Conservation (phyloP, 2,113 vertebrate genomes). For the Megalops atlanticus region DNA sequence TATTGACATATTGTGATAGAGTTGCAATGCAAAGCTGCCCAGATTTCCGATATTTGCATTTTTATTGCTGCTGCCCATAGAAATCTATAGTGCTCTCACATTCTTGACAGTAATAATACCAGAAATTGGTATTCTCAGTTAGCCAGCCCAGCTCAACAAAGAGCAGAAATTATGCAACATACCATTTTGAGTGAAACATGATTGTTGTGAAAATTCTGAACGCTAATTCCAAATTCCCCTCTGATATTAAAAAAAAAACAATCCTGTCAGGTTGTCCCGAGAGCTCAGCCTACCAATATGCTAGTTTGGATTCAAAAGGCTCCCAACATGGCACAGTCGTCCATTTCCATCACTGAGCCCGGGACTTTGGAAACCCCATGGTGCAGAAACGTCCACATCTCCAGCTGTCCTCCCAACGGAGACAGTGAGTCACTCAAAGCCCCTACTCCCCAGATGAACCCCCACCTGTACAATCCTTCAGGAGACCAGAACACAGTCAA, state of each 20-base stretch:
- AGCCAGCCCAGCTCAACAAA: neutral
- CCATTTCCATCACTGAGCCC: neutral
- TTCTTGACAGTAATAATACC: neutral
- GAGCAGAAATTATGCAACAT: neutral
- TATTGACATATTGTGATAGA: slow-evolving; percentile 45
- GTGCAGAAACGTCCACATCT: neutral
- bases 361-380: neutral
- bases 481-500: neutral
- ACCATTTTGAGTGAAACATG: neutral
- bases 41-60: slow-evolving; percentile 56
- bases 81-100: neutral
- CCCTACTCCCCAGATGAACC: neutral
- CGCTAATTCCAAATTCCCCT: neutral
- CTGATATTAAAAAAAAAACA: neutral
- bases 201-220: neutral
- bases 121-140: neutral
- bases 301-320: neutral
- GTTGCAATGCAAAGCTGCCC: neutral
- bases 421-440: slow-evolving; percentile 11
- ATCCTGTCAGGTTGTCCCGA: neutral
- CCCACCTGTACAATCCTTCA: neutral
- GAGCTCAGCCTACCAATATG: neutral
- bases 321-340: neutral
- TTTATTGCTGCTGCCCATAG: slow-evolving; percentile 55
- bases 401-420: neutral